Evolutionary conservation across 2,113 vertebrate species (phyloP), one percentile per base, ranked within the genome.

Genomic region (Protomyctophum bolini): DNA sequence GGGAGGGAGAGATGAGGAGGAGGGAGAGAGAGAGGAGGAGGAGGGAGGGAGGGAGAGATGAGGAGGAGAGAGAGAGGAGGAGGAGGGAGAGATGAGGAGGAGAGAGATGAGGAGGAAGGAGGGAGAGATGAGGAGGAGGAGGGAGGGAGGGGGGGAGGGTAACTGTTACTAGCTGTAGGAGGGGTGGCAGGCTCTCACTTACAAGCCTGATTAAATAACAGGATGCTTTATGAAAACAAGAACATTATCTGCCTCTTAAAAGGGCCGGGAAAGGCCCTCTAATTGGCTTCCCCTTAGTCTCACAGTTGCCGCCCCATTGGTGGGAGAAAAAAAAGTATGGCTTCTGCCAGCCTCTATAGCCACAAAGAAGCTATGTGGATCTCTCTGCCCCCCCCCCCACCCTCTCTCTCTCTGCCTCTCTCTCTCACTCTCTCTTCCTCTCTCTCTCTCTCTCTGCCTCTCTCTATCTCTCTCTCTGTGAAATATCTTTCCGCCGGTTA

Each of bases 141-240:
- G 2, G 21, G 46, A 33, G n/a, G 47, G 71, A 57, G 15, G 2
- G 21, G 46, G 15, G n/a, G 47, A 8, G 29, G 3, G 14, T 15
- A 14, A 56, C 54, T 15, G 6, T 58, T 66, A 63, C 45, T 14
- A 72, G 28, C 76, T 79, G 65, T 74, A 77, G 78, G 86, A 86
- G 87, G 86, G 85, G 76, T 81, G 85, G 85, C 70, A 74, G 63
- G 78, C 82, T 90, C 86, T 90, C 87, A 90, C 89, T 92, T 87
- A 85, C 84, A 82, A 83, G 81, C 80, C 84, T 92, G 89, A 92
- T 90, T 91, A 90, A 93, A 91, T 91, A 92, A 91, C 90, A 91
- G 89, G 88, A 92, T 89, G 87, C 88, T 88, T 83, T 90, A 85
- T 90, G 82, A 91, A 91, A 91, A 92, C 90, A 90, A 87, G 83